phyloP scores from a whole-genome alignment of 2,797 vertebrate genomes.

The Darevskia nairensis region DNA sequence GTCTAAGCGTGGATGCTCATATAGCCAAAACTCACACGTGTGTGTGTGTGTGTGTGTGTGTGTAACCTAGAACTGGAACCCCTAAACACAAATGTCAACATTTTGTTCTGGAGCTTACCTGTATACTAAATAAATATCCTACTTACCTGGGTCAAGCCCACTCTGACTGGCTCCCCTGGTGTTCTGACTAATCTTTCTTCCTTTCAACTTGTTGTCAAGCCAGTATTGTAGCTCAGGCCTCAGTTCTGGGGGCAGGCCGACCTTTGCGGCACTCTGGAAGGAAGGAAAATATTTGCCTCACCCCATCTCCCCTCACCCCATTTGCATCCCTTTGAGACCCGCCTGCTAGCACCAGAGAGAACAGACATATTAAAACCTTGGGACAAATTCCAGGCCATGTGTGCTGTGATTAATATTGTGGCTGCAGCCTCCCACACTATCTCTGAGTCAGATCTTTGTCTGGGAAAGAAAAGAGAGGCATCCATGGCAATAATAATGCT shows the following conservation, averaged over 20 bases:
- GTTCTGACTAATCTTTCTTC: neutral
- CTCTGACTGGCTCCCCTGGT: no score
- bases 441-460: conserved; percentile 34
- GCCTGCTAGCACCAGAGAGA: neutral
- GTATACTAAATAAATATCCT: neutral
- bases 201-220: neutral
- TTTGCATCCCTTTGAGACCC: neutral
- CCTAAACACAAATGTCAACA: no score
- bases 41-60: no score
- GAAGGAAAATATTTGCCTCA: neutral
- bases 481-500: conserved; percentile 26
- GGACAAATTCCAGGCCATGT: neutral
- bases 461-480: neutral
- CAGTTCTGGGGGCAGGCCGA: no score
- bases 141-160: neutral
- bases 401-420: neutral
- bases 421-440: neutral
- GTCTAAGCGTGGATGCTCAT: neutral
- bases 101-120: neutral
- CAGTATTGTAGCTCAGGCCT: neutral
- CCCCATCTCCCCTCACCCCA: neutral
- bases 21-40: neutral
- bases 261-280: neutral
- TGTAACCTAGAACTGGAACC: neutral
- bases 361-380: conserved; percentile 4